phyloP scores from a whole-genome alignment of 2,113 vertebrate species.

The Callionymus lyra region DNA sequence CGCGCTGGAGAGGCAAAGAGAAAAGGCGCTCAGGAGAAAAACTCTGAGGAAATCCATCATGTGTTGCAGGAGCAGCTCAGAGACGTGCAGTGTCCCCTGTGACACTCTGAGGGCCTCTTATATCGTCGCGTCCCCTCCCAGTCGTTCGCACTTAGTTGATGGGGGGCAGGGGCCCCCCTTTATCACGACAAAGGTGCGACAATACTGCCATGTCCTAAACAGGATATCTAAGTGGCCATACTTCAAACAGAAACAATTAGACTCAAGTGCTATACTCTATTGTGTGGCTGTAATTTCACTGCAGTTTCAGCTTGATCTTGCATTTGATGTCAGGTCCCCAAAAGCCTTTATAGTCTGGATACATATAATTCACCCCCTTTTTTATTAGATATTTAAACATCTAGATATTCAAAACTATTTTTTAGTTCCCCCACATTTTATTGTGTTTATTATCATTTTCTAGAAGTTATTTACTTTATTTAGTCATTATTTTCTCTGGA shows the following conservation, averaged over 20 bases:
- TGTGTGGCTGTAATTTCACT: slow-evolving; percentile 27
- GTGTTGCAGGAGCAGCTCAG: slow-evolving; percentile 15
- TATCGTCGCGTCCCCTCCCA: slow-evolving; percentile 58
- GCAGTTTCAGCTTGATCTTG: slow-evolving; percentile 16
- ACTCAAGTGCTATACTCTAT: slow-evolving; percentile 29
- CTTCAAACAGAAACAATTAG: slow-evolving; percentile 55
- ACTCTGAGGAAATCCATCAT: slow-evolving; percentile 57
- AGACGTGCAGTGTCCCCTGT: slow-evolving; percentile 22
- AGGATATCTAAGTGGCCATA: slow-evolving; percentile 55
- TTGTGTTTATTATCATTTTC: too few species aligned
- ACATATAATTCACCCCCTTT: too few species aligned
- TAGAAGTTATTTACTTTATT: too few species aligned
- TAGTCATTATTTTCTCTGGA: background rate
- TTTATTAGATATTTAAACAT: too few species aligned
- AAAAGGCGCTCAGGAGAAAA: slow-evolving; percentile 49
- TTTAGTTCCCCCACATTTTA: too few species aligned
- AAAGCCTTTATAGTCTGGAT: background rate
- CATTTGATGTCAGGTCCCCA: slow-evolving; percentile 12
- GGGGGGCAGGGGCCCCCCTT: slow-evolving; percentile 66
- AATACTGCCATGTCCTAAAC: slow-evolving; percentile 63
- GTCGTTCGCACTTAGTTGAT: slow-evolving; percentile 73
- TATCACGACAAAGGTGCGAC: slow-evolving; percentile 66
- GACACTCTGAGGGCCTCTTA: slow-evolving; percentile 50
- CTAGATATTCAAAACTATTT: too few species aligned
- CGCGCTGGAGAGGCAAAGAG: slow-evolving; percentile 33